phyloP scores from a whole-genome alignment of 2,797 vertebrate species.

The Thaleichthys pacificus region DNA sequence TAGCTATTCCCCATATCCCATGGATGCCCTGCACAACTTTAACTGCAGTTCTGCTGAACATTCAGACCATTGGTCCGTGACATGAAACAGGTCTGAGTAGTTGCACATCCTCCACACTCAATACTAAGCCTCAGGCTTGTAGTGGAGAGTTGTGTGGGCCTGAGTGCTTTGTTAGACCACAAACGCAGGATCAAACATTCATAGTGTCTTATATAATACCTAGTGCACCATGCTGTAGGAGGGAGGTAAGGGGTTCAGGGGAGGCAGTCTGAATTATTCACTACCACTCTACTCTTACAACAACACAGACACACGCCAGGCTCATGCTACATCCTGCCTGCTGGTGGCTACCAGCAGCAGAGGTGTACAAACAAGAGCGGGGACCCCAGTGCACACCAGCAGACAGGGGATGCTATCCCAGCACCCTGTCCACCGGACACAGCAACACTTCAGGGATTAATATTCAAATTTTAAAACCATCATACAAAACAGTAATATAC shows the following conservation, averaged over 20 bases:
- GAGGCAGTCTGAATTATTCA: slow-evolving; percentile 67
- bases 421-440: no score
- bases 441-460: no score
- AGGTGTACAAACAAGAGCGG: no score
- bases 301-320: slow-evolving; percentile 33
- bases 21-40: background rate
- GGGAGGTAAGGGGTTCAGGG: slow-evolving; percentile 24
- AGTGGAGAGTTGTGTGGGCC: background rate
- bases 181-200: slow-evolving; percentile 16
- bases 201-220: slow-evolving; percentile 22
- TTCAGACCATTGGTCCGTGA: no score
- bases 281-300: slow-evolving; percentile 53
- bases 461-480: no score
- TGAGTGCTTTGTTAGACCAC: background rate
- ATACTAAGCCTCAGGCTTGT: background rate
- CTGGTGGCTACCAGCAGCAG: background rate
- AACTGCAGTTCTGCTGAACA: background rate
- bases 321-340: background rate
- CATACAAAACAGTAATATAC: no score
- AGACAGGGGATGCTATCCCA: no score
- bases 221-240: slow-evolving; percentile 36
- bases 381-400: no score
- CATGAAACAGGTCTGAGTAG: background rate
- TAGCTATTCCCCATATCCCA: no score
- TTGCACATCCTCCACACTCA: background rate